Base-by-base conservation (phyloP, 2,113 vertebrate genomes). In the Paramormyrops kingsleyae region DNA sequence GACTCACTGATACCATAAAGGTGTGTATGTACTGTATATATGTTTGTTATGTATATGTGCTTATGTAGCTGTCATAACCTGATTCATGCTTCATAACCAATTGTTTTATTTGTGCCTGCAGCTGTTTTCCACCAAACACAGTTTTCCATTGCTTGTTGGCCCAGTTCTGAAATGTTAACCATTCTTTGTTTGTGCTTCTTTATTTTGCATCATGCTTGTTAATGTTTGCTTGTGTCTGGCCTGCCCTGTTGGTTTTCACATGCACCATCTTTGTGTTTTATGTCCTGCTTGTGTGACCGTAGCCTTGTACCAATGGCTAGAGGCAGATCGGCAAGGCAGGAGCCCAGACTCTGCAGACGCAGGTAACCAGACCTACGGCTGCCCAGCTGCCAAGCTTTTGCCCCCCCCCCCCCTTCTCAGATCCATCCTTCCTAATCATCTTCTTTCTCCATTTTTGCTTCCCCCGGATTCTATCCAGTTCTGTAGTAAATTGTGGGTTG, bases 271-370 rank as follows among this genome's bases (percentile, higher is more conserved):
- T 88, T 93, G 53, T 96, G 96, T 97, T 91, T 92, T 91, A 90
- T 94, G 90, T 91, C 93, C 94, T 97, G 92, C 97, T 92, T 96
- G 92, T 94, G 94, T 95, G 95, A 94, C 92, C 95, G 74, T 97
- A 99, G 98, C 98, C 94, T 97, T 99, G 96, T 97, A 97, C 97
- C 97, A 97, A 94, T 98, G 97, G 97, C 97, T 99, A 91, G 97
- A 98, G 96, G 97, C 97, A 93, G 97, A 98, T 91, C 98, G 97
- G 90, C 97, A 97, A 94, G 97, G 97, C 96, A 97, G 93, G 95
- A 97, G 96, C 94, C 96, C 96, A 92, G 96, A 96, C 93, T 90
- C 96, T 92, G 91, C 96, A 95, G 94, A 95, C 93, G 92, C 97
- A 99, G 98, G 98, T 99, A 98, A 97, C 95, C 88, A 91, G 94